Evolutionary conservation across 2,888 invertebrate genomes (phyloP), one percentile per base, ranked within the genome.

Genomic region (Pandemis cinnamomeana): DNA sequence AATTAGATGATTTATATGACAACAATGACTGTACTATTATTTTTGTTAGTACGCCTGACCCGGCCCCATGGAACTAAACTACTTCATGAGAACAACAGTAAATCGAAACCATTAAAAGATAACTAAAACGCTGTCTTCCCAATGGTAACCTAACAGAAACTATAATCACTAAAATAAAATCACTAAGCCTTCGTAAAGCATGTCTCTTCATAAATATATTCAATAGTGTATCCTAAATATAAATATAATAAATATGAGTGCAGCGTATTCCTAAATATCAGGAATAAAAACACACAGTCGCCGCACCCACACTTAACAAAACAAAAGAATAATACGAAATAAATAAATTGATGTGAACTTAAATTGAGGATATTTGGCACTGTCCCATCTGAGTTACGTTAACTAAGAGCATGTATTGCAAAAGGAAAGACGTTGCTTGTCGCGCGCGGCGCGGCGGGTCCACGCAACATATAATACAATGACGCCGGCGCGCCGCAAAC

Each of bases 211-310:
- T 87, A 90, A 87, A 91, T 89, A 89, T 87, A 87, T 88, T 86
- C 80, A 87, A 87, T 86, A 87, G 83, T 90, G 89, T 91, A 92
- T 80, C 88, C 89, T 92, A 91, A 89, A 88, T 88, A 91, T 90
- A 92, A 93, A 92, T 91, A 90, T 88, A 87, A 91, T 89, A 91
- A 93, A 93, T 91, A 94, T 94, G 94, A 94, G 93, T 93, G 94
- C 90, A 91, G 92, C 94, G 86, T 85, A 91, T 90, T 92, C 94
- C 94, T 93, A 94, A 94, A 94, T 94, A 94, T 92, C 94, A 94
- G 94, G 93, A 94, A 93, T 91, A 88, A 36, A 77, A 87, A 91
- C 94, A 93, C 94, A 83, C 91, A 91, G 93, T 91, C 85, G 93
- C 91, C 90, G 91, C 94, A 94, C 92, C 88, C 94, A 94, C 91